Evolutionary conservation across 2,888 invertebrate genomes (phyloP).

Genomic region (Cremastobaeus sp.): DNA sequence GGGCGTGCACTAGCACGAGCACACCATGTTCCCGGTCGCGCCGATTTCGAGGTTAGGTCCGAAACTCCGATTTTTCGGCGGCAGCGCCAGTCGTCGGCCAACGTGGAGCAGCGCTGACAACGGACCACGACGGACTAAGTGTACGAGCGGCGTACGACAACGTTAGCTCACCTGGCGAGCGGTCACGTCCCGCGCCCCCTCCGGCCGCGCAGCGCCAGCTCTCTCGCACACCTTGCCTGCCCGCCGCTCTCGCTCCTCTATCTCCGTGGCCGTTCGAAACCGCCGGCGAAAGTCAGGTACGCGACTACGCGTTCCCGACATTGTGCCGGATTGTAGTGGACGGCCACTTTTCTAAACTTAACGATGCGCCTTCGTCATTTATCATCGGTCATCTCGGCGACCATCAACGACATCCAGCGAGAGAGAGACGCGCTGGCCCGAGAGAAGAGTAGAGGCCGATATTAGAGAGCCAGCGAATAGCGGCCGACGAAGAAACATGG

Average conservation of each 20-base stretch:
- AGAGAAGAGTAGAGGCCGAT: neutral
- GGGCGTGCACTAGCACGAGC: neutral
- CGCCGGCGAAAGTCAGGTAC: constrained; percentile 59
- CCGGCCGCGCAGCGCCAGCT: constrained; percentile 36
- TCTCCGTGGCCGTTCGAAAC: constrained; percentile 33
- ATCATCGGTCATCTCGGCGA: constrained; percentile 45
- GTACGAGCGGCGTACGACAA: constrained; percentile 64
- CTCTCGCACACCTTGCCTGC: constrained; percentile 44
- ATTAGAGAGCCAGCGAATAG: constrained; percentile 5
- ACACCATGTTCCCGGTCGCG: constrained; percentile 49
- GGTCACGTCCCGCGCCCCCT: constrained; percentile 69
- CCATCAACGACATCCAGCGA: constrained; percentile 27
- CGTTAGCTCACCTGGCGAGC: constrained; percentile 75
- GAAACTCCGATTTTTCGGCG: constrained; percentile 56
- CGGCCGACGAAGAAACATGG: constrained; percentile 31
- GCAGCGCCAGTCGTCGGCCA: constrained; percentile 32
- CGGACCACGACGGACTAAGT: constrained; percentile 61
- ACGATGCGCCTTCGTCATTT: constrained; percentile 45
- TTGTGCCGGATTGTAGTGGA: constrained; percentile 43
- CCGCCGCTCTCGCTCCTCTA: constrained; percentile 33
- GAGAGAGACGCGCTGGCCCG: constrained; percentile 7
- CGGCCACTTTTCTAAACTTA: constrained; percentile 54
- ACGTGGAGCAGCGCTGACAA: constrained; percentile 63
- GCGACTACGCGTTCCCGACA: constrained; percentile 54
- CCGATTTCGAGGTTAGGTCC: constrained; percentile 59